These are phyloP conservation scores for Strigamia transsilvanica DNA, from an alignment of 2,888 invertebrate species.

Conservation along the genomic window DNA sequence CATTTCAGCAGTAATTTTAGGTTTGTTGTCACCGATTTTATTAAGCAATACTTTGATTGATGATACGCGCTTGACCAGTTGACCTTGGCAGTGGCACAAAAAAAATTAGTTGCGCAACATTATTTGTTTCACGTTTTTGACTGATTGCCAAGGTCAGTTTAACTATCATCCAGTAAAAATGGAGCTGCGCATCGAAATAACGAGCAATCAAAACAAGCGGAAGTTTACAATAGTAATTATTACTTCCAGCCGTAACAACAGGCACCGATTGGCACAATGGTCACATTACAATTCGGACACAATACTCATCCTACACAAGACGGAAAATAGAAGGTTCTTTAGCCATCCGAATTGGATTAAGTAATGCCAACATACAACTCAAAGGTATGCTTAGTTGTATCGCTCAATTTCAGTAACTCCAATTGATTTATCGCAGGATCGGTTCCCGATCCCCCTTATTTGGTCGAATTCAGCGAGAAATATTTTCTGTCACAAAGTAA, in stretches of 20 bases:
- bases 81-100: not conserved
- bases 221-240: slow-evolving; percentile 10
- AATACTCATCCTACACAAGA: slow-evolving; percentile 88
- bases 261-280: slow-evolving; percentile 95
- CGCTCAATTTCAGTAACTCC: not conserved
- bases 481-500: not conserved
- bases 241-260: slow-evolving; percentile 69
- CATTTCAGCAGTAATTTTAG: slow-evolving; percentile 47
- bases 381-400: slow-evolving; percentile 72
- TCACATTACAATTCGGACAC: slow-evolving; percentile 79
- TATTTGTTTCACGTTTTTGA: not conserved
- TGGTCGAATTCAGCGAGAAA: not conserved
- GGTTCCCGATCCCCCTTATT: not conserved
- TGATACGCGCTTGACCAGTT: slow-evolving; percentile 8
- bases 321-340: slow-evolving; percentile 87
- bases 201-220: not conserved
- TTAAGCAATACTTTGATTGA: not conserved
- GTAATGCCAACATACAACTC: slow-evolving; percentile 94
- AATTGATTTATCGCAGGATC: not conserved
- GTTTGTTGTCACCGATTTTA: slow-evolving; percentile 7
- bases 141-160: not conserved
- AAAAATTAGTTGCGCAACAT: not conserved
- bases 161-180: not conserved
- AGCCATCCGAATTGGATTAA: slow-evolving; percentile 89
- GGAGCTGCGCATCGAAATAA: not conserved